A percentile compares a stretch with the other conserved stretches of the same genome.
phyloP scores from a whole-genome alignment of 2,888 invertebrate species.

The Drosophila affinis region DNA sequence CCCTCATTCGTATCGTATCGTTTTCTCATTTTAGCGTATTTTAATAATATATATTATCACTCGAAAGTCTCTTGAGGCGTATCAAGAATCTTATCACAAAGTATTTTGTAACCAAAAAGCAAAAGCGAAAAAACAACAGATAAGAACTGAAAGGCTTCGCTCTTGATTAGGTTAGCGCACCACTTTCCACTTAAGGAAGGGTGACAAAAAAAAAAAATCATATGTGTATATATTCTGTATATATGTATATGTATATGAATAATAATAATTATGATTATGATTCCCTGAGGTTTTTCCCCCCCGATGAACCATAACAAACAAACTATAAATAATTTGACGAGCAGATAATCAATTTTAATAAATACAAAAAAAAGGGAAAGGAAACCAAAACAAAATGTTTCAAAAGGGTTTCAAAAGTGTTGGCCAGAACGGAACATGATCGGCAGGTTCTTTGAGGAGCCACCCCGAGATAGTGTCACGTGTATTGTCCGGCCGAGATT shows the following conservation, averaged over 20 bases:
- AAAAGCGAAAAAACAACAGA: conserved; percentile 48
- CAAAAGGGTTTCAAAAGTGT: conserved; percentile 4
- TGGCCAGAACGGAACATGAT: conserved; percentile 9
- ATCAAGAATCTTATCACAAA: conserved; percentile 67
- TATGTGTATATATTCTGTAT: too few species aligned
- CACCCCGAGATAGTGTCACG: conserved; percentile 42
- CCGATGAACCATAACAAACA: conserved; percentile 29
- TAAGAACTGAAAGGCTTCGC: conserved; percentile 56
- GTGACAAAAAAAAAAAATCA: conserved; percentile 15
- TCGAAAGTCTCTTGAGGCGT: conserved; percentile 47
- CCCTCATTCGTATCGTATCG: conserved; percentile 32
- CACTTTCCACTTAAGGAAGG: conserved; percentile 32
- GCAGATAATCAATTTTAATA: conserved; percentile 44
- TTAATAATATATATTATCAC: conserved; percentile 71
- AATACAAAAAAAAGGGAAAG: neutral
- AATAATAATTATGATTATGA: conserved; percentile 34
- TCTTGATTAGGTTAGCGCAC: conserved; percentile 64
- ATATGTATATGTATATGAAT: conserved; percentile 17
- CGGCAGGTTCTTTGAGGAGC: conserved; percentile 13
- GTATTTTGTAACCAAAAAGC: conserved; percentile 67
- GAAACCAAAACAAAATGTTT: conserved; percentile 4
- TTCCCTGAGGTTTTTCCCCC: conserved; percentile 36
- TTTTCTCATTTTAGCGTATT: conserved; percentile 55
- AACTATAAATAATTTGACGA: conserved; percentile 28
- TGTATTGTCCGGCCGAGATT: conserved; percentile 34